These are phyloP conservation scores for Acrossocheilus fasciatus DNA, from an alignment of 2,797 vertebrate genomes.

Conservation along the genomic window DNA sequence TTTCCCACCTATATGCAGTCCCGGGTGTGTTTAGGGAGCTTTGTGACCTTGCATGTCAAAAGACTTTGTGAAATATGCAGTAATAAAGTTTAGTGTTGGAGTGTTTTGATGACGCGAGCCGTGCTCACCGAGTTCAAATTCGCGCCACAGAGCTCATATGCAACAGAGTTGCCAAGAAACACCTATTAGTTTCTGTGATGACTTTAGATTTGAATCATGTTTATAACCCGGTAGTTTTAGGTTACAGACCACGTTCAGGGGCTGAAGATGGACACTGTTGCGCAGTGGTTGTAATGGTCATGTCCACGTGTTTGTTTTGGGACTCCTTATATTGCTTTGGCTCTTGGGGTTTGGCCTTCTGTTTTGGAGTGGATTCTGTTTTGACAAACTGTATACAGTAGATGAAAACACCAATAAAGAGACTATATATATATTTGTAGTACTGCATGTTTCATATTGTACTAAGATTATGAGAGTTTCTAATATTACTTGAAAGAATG, in stretches of 20 bases:
- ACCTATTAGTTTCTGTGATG: not conserved
- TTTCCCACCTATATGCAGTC: not conserved
- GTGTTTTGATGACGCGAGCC: conserved; percentile 24
- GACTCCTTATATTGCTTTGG: not conserved
- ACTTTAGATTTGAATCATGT: not conserved
- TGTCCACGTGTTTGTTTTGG: not conserved
- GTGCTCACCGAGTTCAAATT: conserved; percentile 9
- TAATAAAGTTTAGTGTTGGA: not conserved
- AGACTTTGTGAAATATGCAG: not conserved
- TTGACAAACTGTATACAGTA: not conserved
- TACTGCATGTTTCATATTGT: not conserved
- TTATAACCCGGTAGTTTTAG: not conserved
- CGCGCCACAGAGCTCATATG: conserved; percentile 6
- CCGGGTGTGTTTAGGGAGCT: not conserved
- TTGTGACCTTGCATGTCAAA: not conserved
- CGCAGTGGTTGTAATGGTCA: not conserved
- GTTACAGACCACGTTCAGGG: not conserved
- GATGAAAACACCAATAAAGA: not conserved
- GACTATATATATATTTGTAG: not conserved
- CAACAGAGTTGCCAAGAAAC: not conserved
- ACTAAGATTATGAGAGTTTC: not conserved
- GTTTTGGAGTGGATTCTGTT: not conserved
- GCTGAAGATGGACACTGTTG: not conserved
- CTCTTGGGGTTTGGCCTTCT: not conserved
- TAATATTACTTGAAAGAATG: not conserved